Evolutionary conservation across 2,113 vertebrate genomes (phyloP).

Genomic region (Vulpes vulpes): DNA sequence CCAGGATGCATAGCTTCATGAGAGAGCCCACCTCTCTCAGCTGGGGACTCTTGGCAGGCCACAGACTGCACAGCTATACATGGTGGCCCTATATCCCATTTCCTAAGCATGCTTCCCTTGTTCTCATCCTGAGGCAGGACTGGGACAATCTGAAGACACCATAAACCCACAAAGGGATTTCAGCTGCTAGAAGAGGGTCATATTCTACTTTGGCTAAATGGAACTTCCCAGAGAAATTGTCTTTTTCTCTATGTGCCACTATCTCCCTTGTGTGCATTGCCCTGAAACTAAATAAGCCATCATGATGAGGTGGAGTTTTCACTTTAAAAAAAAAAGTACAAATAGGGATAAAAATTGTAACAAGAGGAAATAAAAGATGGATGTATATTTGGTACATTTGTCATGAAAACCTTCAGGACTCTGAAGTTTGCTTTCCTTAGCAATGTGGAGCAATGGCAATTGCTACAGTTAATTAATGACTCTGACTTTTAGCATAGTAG

Average conservation of each 20-base stretch:
- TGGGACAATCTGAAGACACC: neutral
- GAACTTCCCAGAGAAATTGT: neutral
- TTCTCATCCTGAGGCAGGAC: neutral
- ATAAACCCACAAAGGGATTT: neutral
- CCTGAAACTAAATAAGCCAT: neutral
- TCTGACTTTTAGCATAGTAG: constrained; percentile 46
- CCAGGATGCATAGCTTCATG: neutral
- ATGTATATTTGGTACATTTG: neutral
- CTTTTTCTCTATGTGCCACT: neutral
- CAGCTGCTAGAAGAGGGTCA: neutral
- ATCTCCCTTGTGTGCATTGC: neutral
- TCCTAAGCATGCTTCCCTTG: neutral
- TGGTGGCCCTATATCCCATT: rapidly evolving
- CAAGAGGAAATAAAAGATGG: constrained; percentile 38
- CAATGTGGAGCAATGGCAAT: neutral
- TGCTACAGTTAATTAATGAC: constrained; percentile 34
- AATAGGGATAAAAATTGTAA: neutral
- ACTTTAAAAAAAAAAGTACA: neutral
- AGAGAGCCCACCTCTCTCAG: neutral
- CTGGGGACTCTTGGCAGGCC: neutral
- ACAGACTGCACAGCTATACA: neutral
- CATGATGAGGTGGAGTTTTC: neutral
- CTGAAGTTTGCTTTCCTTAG: constrained; percentile 54
- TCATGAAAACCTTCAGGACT: constrained; percentile 8
- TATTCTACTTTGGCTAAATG: neutral